Evolutionary conservation across 1,140 invertebrate genomes (phyloP), one percentile per base, ranked within the genome.

Genomic region (Eriosoma lanigerum): DNA sequence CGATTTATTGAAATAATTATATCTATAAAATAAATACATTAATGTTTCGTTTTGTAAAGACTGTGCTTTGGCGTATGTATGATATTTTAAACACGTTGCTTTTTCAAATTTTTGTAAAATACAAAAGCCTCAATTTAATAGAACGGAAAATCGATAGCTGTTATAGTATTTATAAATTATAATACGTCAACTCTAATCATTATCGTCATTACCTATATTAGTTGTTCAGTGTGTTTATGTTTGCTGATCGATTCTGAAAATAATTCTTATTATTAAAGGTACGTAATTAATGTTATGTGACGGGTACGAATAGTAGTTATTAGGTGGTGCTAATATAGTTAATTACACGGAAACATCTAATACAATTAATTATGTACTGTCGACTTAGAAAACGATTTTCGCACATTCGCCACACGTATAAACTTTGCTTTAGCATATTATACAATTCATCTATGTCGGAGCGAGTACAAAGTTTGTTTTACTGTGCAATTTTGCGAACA

Each of bases 351-450:
- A 24, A 68, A n/a, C 38, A 12, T 17, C 62, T 64, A 38, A 24
- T 24, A 46, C 21, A 6, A 48, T 68, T 68, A 68, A 68, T 68
- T 48, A 68, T 38, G 44, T 4, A 17, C 21, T 46, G 66, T 21
- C 44, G 66, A 26, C 38, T 24, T 46, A 46, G 64, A 68, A 48
- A 68, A 46, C 66, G 64, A 68, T 68, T 68, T 68, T 68, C 64
- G 44, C 62, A 26, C 19, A 15, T 44, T 13, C 38, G 62, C n/a
- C 62, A n/a, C 19, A 32, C 17, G 26, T 17, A 32, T 3, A n/a
- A 44, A 64, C 32, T 64, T 64, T 17, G 19, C n/a, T 21, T 10
- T 38, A 38, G 24, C 15, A 19, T 38, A 64, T 38, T n/a, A n/a
- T n/a, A n/a, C n/a, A 38, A 68, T 68, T 68, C 38, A 68, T 68